These are phyloP conservation scores for Scrobipalpa costella DNA, from an alignment of 2,888 invertebrate species.

Conservation along the genomic window DNA sequence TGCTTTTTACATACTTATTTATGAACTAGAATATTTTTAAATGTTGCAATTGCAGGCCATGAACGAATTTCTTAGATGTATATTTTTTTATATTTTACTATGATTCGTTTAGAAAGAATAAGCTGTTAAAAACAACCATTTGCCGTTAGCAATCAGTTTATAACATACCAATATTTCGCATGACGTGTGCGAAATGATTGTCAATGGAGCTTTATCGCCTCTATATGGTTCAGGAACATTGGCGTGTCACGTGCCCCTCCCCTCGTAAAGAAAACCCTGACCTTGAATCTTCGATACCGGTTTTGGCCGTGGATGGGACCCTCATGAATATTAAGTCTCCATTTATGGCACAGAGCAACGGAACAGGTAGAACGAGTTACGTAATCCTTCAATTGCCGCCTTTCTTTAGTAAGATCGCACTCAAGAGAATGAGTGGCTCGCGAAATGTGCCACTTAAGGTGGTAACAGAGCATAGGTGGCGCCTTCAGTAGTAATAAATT, in stretches of 20 bases:
- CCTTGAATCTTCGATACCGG: conserved; percentile 52
- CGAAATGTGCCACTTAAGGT: too few species aligned
- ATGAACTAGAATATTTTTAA: too few species aligned
- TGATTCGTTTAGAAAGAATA: too few species aligned
- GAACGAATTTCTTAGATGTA: too few species aligned
- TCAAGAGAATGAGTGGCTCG: not conserved
- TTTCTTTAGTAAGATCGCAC: not conserved
- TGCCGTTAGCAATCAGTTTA: too few species aligned
- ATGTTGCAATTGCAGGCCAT: too few species aligned
- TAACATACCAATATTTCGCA: not conserved
- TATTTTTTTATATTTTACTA: too few species aligned
- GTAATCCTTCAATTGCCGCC: conserved; percentile 7
- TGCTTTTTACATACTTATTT: too few species aligned
- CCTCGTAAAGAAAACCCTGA: conserved; percentile 40
- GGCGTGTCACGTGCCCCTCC: conserved; percentile 24
- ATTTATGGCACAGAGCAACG: conserved; percentile 1
- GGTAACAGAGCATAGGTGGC: too few species aligned
- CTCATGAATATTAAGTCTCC: conserved; percentile 13
- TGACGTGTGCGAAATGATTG: not conserved
- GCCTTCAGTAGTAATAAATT: too few species aligned
- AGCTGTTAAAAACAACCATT: too few species aligned
- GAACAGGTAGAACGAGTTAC: conserved; percentile 20
- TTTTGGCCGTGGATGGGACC: conserved; percentile 37
- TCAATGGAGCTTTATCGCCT: not conserved
- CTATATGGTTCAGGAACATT: not conserved